These are phyloP conservation scores for Netelia melanura DNA, from an alignment of 2,888 invertebrate species.

Conservation along the genomic window DNA sequence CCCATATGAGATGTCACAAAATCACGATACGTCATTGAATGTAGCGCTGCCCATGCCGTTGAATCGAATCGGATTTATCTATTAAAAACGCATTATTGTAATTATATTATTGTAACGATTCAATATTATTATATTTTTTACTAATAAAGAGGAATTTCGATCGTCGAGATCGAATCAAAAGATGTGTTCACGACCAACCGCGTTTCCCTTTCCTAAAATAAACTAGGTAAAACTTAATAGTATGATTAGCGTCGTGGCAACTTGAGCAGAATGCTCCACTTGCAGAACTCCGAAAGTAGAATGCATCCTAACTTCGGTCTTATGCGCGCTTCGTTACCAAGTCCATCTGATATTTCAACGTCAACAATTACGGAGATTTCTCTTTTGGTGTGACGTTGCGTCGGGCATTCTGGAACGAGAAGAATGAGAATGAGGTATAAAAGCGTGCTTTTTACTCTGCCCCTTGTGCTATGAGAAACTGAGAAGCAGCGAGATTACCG, in stretches of 20 bases:
- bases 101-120: conserved; percentile 79
- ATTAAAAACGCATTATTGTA: conserved; percentile 74
- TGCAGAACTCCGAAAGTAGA: neutral
- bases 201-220: conserved; percentile 1
- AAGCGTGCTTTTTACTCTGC: conserved; percentile 5
- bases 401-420: conserved; percentile 28
- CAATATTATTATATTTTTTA: conserved; percentile 84
- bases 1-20: conserved; percentile 23
- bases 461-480: conserved; percentile 23
- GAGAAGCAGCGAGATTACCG: conserved; percentile 62
- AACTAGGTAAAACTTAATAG: neutral
- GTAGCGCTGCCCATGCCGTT: conserved; percentile 72
- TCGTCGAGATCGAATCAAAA: conserved; percentile 64
- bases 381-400: conserved; percentile 26
- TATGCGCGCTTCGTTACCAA: conserved; percentile 13
- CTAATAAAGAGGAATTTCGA: conserved; percentile 80
- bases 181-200: conserved; percentile 12
- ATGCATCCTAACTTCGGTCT: conserved; percentile 14
- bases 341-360: conserved; percentile 50
- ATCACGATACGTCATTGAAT: conserved; percentile 67
- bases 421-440: conserved; percentile 27
- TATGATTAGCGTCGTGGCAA: neutral
- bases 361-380: conserved; percentile 60
- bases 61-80: conserved; percentile 72
- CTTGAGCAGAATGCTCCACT: neutral